Percentiles rank a stretch among this genome's conserved stretches.
Conservation (phyloP, 2,797 vertebrate species). For the Diceros bicornis region DNA sequence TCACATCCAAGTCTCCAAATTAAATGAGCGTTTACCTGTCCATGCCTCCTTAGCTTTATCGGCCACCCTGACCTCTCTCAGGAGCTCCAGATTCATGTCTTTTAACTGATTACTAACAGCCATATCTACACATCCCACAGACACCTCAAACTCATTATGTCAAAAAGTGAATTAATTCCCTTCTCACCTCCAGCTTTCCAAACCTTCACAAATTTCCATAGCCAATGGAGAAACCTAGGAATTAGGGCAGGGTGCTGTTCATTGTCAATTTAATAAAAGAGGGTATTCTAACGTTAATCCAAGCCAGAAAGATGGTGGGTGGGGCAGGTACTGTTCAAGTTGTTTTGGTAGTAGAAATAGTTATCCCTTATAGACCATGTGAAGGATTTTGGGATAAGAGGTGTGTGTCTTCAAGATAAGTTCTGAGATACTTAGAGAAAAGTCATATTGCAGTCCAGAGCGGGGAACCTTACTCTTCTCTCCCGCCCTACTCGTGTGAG, state of each 20-base stretch:
- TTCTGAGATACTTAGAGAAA: background rate
- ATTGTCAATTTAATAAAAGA: background rate
- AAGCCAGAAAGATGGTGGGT: background rate
- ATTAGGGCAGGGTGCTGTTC: background rate
- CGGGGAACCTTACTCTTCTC: background rate
- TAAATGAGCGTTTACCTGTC: background rate
- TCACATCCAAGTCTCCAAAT: background rate
- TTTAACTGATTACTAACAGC: background rate
- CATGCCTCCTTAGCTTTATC: background rate
- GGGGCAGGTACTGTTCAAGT: background rate
- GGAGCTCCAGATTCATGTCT: background rate
- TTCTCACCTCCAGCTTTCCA: background rate
- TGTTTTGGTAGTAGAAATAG: background rate
- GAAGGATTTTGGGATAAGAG: background rate
- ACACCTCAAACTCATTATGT: background rate
- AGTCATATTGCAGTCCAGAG: background rate
- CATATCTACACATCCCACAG: background rate
- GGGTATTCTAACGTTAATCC: background rate
- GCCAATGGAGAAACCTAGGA: background rate
- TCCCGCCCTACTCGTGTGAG: background rate
- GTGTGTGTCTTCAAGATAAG: background rate
- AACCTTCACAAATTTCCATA: background rate
- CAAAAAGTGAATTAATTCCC: background rate
- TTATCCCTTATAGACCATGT: background rate
- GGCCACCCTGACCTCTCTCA: background rate